A percentile compares a stretch with the other conserved stretches of the same genome.
Evolutionary conservation across 2,888 invertebrate genomes (phyloP).

Genomic region (Myathropa florea): DNA sequence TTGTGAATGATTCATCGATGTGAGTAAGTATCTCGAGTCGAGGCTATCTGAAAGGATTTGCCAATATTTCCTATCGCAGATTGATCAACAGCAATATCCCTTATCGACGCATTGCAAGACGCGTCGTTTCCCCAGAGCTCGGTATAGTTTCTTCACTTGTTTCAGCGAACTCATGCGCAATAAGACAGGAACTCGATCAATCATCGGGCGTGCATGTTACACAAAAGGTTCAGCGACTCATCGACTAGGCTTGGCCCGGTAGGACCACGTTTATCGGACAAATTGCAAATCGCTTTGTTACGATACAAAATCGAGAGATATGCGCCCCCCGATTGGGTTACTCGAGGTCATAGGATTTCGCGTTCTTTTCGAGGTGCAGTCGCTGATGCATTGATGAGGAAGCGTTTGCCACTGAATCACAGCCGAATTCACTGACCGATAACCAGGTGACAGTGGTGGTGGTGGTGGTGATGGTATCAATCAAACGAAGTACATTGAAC

Average conservation of each 20-base stretch:
- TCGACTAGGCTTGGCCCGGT: conserved; percentile 56
- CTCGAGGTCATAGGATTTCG: conserved; percentile 29
- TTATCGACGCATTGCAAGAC: conserved; percentile 29
- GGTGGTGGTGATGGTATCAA: conserved; percentile 17
- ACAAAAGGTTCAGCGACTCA: conserved; percentile 52
- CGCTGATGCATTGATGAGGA: conserved; percentile 26
- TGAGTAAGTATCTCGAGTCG: too few relatives aligned
- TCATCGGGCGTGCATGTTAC: conserved; percentile 40
- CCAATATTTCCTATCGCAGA: background rate
- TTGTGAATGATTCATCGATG: background rate
- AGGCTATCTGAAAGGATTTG: background rate
- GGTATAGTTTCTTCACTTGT: conserved; percentile 35
- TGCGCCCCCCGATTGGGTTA: conserved; percentile 39
- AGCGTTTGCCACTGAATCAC: conserved; percentile 1
- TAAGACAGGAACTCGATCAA: conserved; percentile 15
- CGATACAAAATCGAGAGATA: conserved; percentile 49
- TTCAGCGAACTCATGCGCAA: background rate
- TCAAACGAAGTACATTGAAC: conserved; percentile 34
- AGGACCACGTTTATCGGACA: conserved; percentile 42
- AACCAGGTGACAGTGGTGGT: conserved; percentile 8
- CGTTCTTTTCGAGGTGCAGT: background rate
- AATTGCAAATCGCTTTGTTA: conserved; percentile 9
- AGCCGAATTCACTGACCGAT: conserved; percentile 38
- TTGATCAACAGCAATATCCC: conserved; percentile 33
- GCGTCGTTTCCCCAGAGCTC: background rate